Evolutionary conservation across 2,888 invertebrate genomes (phyloP).

Genomic region (Apamea anceps): DNA sequence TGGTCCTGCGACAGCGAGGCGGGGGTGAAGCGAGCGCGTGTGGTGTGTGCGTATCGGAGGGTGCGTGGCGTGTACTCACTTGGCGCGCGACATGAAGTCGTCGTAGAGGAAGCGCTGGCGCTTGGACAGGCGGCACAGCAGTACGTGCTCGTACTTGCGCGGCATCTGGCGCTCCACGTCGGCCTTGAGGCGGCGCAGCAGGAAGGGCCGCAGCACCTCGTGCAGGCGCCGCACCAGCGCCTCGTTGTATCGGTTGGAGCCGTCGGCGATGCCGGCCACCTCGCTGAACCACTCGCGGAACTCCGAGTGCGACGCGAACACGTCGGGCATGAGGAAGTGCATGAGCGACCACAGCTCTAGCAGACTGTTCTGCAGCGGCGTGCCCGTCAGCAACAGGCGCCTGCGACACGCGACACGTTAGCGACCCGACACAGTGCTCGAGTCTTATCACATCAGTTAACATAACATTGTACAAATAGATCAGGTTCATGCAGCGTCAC

Average conservation of each 20-base stretch:
- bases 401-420: constrained; percentile 82
- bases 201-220: constrained; percentile 96
- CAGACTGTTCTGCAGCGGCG: constrained; percentile 98
- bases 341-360: constrained; percentile 99
- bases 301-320: constrained; percentile 98
- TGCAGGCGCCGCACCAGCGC: constrained; percentile 82
- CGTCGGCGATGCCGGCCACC: constrained; percentile 91
- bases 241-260: constrained; percentile 77
- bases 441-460: neutral
- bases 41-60: fast-evolving
- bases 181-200: constrained; percentile 96
- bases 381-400: constrained; percentile 97
- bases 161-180: constrained; percentile 99
- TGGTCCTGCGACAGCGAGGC: constrained; percentile 92
- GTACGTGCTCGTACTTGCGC: constrained; percentile 97
- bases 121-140: constrained; percentile 98
- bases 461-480: neutral
- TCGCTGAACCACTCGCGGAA: constrained; percentile 99
- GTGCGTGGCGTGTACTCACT: constrained; percentile 90
- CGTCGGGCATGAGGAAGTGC: constrained; percentile 99
- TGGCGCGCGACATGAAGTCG: constrained; percentile 99
- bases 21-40: constrained; percentile 17
- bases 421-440: neutral
- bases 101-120: constrained; percentile 99
- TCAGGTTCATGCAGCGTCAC: neutral